Evolutionary conservation across 2,888 invertebrate species (phyloP), one percentile per base, ranked within the genome.

Genomic region (Julus scandinavius): DNA sequence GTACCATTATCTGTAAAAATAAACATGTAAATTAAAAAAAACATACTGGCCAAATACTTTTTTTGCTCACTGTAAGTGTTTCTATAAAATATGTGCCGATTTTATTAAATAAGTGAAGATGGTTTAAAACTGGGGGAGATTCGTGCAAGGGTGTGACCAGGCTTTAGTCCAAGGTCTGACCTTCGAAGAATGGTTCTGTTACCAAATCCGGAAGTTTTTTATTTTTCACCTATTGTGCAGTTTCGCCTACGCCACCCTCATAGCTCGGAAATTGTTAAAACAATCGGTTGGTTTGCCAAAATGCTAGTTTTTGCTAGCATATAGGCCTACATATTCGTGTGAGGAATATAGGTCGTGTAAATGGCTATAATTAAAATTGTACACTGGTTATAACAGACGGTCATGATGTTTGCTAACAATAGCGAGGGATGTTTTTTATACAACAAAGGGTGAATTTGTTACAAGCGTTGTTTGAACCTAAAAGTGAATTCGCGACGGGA

Each of bases 191-290:
- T 72, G 20, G 7, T 29, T 72, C n/a, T 63, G 29, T 72, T 72
- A 72, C 72, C 72, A 72, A 72, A 72, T 72, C 72, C 72, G 72
- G 72, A 72, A 72, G 72, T 72, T 72, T 54, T 72, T 72, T 5
- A 63, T 72, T 72, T 72, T 72, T 20, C 72, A 72, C 20, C 72
- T 11, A 72, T 72, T 72, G 72, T 72, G 72, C 72, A 72, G 20
- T 72, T 72, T n/a, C 72, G 72, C 72, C 72, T 72, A 72, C 72
- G 72, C 72, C 72, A 29, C 72, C 72, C 72, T 72, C 72, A 72
- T 29, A 20, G 20, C 29, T 72, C 20, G 9, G 29, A 72, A 72
- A 72, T 72, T 72, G 72, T 6, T 72, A 72, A 29, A 72, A 72
- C 72, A 72, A 72, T 72, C 72, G 72, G 29, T 29, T 72, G 7